These are phyloP conservation scores for Sebastes steindachneri DNA, from an alignment of 2,797 vertebrate genomes.

Conservation along the genomic window DNA sequence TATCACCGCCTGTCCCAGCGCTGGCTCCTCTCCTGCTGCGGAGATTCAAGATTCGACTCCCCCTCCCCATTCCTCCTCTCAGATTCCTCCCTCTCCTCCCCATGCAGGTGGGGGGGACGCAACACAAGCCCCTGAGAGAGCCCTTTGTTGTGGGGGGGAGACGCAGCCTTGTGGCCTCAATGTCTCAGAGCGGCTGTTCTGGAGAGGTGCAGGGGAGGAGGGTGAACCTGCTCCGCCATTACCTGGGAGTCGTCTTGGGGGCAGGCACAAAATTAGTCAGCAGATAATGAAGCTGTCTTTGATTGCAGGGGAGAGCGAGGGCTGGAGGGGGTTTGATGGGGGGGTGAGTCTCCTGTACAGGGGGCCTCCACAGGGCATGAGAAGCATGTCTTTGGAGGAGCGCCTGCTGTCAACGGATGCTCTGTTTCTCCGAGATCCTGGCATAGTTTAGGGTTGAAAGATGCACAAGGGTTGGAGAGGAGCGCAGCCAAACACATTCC, in stretches of 20 bases:
- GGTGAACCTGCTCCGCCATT: conserved; percentile 78
- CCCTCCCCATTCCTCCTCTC: conserved; percentile 25
- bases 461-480: conserved; percentile 58
- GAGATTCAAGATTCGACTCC: conserved; percentile 73
- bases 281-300: conserved; percentile 89
- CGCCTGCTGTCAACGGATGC: conserved; percentile 74
- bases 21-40: conserved; percentile 78
- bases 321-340: conserved; percentile 46
- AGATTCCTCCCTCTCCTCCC: conserved; percentile 35
- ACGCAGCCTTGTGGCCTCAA: conserved; percentile 76
- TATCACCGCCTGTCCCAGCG: conserved; percentile 73
- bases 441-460: conserved; percentile 74
- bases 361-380: conserved; percentile 72
- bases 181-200: conserved; percentile 69
- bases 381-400: conserved; percentile 80
- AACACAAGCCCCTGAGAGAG: conserved; percentile 75
- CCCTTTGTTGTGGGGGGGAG: conserved; percentile 81
- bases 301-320: conserved; percentile 62
- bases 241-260: conserved; percentile 84
- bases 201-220: conserved; percentile 63
- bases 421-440: conserved; percentile 71
- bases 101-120: conserved; percentile 34
- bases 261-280: conserved; percentile 84
- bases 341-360: conserved; percentile 67
- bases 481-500: conserved; percentile 61